Conservation (phyloP, 2,888 invertebrate genomes). For the Cheilosia impressa region DNA sequence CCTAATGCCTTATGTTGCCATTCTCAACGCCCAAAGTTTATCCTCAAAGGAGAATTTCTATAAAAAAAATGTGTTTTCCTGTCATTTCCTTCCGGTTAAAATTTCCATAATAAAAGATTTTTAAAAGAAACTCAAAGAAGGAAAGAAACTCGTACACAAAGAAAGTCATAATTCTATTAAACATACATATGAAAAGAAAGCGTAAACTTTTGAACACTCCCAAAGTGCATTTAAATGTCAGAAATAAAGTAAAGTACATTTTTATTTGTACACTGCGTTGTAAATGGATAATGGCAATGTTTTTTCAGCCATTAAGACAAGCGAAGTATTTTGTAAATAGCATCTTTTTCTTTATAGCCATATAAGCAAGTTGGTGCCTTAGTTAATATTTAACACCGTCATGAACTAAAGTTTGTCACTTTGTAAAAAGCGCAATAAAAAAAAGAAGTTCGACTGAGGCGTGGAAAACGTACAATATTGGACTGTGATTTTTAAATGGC, state of each 20-base stretch:
- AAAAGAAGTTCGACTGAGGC: too few species aligned
- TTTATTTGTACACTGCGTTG: not conserved
- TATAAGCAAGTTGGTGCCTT: too few species aligned
- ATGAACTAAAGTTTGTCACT: too few species aligned
- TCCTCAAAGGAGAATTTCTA: slow-evolving; percentile 4
- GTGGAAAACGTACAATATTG: too few species aligned
- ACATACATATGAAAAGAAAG: not conserved
- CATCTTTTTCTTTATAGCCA: too few species aligned
- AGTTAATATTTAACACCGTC: too few species aligned
- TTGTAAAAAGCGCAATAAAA: too few species aligned
- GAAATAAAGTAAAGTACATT: slow-evolving; percentile 17
- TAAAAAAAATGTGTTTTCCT: slow-evolving; percentile 21
- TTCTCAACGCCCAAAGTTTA: slow-evolving; percentile 26
- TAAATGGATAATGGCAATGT: not conserved
- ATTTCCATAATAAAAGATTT: slow-evolving; percentile 5
- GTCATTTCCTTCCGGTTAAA: slow-evolving; percentile 21
- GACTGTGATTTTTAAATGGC: too few species aligned
- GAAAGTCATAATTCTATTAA: slow-evolving; percentile 30
- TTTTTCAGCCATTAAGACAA: too few species aligned
- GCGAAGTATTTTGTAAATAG: too few species aligned
- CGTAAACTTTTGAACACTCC: not conserved
- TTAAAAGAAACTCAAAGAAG: not conserved
- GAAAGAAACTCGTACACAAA: slow-evolving; percentile 2
- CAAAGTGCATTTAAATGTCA: slow-evolving; percentile 34
- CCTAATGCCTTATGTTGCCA: not conserved